Evolutionary conservation across 92 coral and sea anemone species (phyloP), one percentile per base, ranked within the genome.

Genomic region (Actinernus sp.): DNA sequence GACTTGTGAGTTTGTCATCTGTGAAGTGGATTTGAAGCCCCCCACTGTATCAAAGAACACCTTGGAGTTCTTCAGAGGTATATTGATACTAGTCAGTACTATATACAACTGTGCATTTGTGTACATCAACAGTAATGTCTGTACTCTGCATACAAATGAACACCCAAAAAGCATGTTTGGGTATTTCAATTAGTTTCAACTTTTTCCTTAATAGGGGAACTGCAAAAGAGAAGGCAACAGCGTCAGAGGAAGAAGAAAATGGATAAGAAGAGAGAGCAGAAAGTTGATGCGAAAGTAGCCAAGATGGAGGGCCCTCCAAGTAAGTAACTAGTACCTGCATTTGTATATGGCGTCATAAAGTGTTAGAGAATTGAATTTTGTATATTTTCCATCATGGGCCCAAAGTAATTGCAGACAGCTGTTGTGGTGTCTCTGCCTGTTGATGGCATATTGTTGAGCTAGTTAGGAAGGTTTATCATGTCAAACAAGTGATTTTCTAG

Each of bases 1-100:
- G 38, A 93, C 96, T 16, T 93, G 98, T 59, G 93, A 93, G 75
- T 93, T 93, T 78, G 96, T 80, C 68, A 82, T 93, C 40, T 89
- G 93, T 82, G 98, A 93, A 61, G 78, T 93, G 48, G 98, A 93
- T 36, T 31, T 93, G 49, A 86, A 73, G 43, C 93, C 93, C 1
- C 98, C 98, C 18, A 45, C 62, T 45, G 54, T 93, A 22, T 90
- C 98, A 23, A 67, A 67, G 38, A 71, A 21, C 18, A 93, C 97
- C 3, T 76, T 93, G 73, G 85, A 79, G 52, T 79, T 63, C 83
- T 93, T 90, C 54, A 82, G 86, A 93, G 98, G 98, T 90, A 52
- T 36, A 83, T 39, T 1, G n/a, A 21, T 21, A 37, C 14, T 26
- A 24, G 6, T 29, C n/a, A 9, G 18, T 52, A 53, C 14, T 36